phyloP scores from a whole-genome alignment of 2,113 vertebrate genomes.

The Leucosticte australis region DNA sequence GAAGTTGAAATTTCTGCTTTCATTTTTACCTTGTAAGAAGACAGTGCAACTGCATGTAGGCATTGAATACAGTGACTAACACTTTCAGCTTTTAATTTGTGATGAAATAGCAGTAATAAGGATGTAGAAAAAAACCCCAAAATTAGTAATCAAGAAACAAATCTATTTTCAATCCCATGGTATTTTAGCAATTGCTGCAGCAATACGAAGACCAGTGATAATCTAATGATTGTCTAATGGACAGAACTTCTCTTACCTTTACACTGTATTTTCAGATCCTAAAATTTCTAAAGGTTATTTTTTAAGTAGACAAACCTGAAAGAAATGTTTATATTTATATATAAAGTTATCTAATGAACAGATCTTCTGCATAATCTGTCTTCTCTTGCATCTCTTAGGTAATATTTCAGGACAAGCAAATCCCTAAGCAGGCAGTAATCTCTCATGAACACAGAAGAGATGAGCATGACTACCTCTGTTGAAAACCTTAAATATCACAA shows the following conservation, averaged over 20 bases:
- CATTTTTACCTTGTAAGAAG: neutral
- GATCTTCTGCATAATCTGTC: neutral
- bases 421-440: neutral
- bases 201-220: neutral
- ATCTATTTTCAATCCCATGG: neutral
- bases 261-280: neutral
- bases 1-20: neutral
- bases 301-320: neutral
- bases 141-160: neutral
- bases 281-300: neutral
- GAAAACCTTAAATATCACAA: neutral
- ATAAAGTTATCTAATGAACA: neutral
- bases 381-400: neutral
- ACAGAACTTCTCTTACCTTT: neutral
- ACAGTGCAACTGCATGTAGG: neutral
- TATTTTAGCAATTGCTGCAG: neutral
- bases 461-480: neutral
- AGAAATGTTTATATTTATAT: neutral
- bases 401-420: neutral
- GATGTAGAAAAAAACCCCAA: rapidly evolving
- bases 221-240: neutral
- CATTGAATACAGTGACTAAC: neutral
- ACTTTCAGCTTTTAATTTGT: neutral
- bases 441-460: neutral
- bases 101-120: neutral